A percentile compares a stretch with the other conserved stretches of the same genome.
Evolutionary conservation across 2,113 vertebrate genomes (phyloP).

Genomic region (Pelecanus crispus): DNA sequence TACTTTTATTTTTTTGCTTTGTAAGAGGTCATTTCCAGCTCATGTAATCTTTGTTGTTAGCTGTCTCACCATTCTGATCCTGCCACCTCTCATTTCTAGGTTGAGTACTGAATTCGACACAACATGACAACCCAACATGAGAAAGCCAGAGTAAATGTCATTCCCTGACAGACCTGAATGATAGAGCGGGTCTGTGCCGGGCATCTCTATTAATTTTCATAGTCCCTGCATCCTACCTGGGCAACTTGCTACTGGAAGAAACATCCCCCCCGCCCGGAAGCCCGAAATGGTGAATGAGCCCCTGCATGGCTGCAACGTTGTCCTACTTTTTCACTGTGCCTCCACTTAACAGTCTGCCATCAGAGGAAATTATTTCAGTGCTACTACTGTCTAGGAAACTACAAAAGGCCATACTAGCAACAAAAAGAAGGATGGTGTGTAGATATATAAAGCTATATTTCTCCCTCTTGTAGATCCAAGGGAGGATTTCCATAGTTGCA

Average conservation of each 20-base stretch:
- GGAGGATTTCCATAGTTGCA: neutral
- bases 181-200: neutral
- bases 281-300: neutral
- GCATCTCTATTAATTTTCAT: conserved; percentile 4
- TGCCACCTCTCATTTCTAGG: conserved; percentile 1
- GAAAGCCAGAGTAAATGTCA: conserved; percentile 5
- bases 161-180: neutral
- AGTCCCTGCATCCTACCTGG: neutral
- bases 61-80: neutral
- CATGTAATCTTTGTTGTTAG: neutral
- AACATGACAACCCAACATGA: neutral
- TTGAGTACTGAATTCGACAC: neutral
- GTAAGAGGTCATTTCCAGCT: neutral
- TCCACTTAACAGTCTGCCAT: conserved; percentile 44
- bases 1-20: neutral
- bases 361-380: conserved; percentile 59
- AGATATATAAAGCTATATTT: neutral
- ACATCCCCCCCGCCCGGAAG: neutral
- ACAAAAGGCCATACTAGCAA: conserved; percentile 34
- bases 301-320: neutral
- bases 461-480: neutral
- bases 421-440: neutral
- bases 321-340: conserved; percentile 23
- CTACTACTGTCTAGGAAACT: conserved; percentile 24
- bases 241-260: neutral